These are phyloP conservation scores for Harpalus rufipes DNA, from an alignment of 2,888 invertebrate species.

Conservation along the genomic window DNA sequence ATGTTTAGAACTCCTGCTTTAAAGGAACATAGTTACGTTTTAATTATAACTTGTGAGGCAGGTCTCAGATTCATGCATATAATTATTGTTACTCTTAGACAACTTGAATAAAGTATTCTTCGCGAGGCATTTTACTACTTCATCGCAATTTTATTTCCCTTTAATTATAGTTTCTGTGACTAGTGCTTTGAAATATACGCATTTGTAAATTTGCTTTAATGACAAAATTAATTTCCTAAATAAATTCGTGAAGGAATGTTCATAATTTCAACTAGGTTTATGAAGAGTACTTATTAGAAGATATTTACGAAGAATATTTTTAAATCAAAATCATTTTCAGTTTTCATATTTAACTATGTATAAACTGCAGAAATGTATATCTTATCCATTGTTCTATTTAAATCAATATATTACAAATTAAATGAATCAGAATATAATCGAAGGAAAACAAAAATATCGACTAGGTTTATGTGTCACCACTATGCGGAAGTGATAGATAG, in stretches of 20 bases:
- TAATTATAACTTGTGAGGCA: slow-evolving; percentile 44
- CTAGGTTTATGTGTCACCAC: slow-evolving; percentile 16
- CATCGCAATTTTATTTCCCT: slow-evolving; percentile 21
- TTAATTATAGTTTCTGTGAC: slow-evolving; percentile 34
- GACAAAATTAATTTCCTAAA: slow-evolving; percentile 32
- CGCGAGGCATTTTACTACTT: slow-evolving; percentile 30
- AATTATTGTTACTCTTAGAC: slow-evolving; percentile 37
- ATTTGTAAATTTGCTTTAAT: background rate
- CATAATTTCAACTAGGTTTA: slow-evolving; percentile 10
- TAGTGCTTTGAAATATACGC: slow-evolving; percentile 10
- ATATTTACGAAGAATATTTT: too few species aligned
- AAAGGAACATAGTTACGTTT: slow-evolving; percentile 36
- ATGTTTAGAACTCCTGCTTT: slow-evolving; percentile 8
- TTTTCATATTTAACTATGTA: background rate
- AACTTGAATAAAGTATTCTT: slow-evolving; percentile 40
- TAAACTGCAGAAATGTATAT: background rate
- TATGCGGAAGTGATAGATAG: slow-evolving; percentile 31
- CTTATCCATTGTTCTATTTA: background rate
- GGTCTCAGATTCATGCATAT: slow-evolving; percentile 28
- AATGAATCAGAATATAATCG: slow-evolving; percentile 6
- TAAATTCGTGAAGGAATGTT: background rate
- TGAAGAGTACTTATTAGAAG: background rate
- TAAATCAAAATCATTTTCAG: background rate
- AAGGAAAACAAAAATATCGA: slow-evolving; percentile 36
- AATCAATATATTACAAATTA: background rate